phyloP scores from a whole-genome alignment of 2,888 invertebrate genomes.

The Acleris holmiana region DNA sequence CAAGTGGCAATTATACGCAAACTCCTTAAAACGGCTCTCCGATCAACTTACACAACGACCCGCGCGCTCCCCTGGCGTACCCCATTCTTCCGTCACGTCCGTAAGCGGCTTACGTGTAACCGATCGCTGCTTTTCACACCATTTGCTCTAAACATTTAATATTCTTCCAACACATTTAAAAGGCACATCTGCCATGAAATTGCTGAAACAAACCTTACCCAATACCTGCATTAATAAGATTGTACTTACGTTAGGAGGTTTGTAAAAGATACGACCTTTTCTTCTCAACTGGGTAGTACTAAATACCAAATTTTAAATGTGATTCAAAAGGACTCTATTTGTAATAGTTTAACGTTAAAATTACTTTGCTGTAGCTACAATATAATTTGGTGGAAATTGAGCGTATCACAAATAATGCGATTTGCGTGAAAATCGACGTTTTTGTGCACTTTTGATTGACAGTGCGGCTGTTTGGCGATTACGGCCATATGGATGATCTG shows the following conservation, averaged over 20 bases:
- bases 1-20: too few relatives aligned
- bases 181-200: not conserved
- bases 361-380: slow-evolving; percentile 7
- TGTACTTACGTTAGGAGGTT: too few relatives aligned
- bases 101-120: slow-evolving; percentile 78
- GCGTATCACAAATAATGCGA: slow-evolving; percentile 55
- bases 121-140: slow-evolving; percentile 70
- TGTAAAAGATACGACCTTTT: too few relatives aligned
- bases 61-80: not conserved
- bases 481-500: slow-evolving; percentile 29
- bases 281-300: too few relatives aligned
- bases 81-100: slow-evolving; percentile 51
- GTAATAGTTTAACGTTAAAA: slow-evolving; percentile 16
- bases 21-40: too few relatives aligned
- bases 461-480: slow-evolving; percentile 40
- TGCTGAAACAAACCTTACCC: too few relatives aligned
- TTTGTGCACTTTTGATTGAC: slow-evolving; percentile 51
- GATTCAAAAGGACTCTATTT: slow-evolving; percentile 22
- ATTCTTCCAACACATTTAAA: slow-evolving; percentile 32
- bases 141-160: slow-evolving; percentile 55
- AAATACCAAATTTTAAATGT: slow-evolving; percentile 18
- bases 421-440: slow-evolving; percentile 52
- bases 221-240: too few relatives aligned
- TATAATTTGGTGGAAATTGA: slow-evolving; percentile 41
- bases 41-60: too few relatives aligned